Evolutionary conservation across 2,797 vertebrate genomes (phyloP).

Genomic region (Danio aesculapii): DNA sequence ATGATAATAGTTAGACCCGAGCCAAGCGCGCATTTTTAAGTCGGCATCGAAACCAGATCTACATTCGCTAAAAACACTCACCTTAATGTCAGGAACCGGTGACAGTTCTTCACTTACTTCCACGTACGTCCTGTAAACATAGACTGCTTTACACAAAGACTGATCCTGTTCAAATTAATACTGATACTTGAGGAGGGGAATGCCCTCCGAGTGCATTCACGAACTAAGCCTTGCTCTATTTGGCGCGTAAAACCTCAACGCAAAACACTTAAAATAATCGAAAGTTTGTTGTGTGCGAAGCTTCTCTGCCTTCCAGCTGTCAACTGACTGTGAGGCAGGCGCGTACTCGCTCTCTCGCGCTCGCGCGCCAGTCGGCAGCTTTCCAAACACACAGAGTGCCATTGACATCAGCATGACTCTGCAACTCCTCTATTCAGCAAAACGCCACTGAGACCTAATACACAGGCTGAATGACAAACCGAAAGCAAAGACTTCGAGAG

Average conservation of each 20-base stretch:
- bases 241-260: conserved; percentile 2
- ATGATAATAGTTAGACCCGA: not conserved
- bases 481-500: conserved; percentile 38
- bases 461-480: conserved; percentile 8
- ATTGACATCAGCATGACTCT: conserved; percentile 76
- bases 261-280: not conserved
- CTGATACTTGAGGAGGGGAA: not conserved
- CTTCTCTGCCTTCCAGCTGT: conserved; percentile 39
- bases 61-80: conserved; percentile 19
- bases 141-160: not conserved
- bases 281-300: conserved; percentile 20
- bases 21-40: not conserved
- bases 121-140: conserved; percentile 1
- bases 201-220: not conserved
- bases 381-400: conserved; percentile 54
- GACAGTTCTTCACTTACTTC: conserved; percentile 22
- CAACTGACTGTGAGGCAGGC: conserved; percentile 15
- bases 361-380: conserved; percentile 24
- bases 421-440: conserved; percentile 64
- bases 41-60: not conserved
- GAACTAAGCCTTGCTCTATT: not conserved
- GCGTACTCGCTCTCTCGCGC: not conserved
- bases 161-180: not conserved
- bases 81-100: conserved; percentile 34
- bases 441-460: conserved; percentile 9